phyloP scores from a whole-genome alignment of 2,113 vertebrate genomes.

The Corythoichthys intestinalis region DNA sequence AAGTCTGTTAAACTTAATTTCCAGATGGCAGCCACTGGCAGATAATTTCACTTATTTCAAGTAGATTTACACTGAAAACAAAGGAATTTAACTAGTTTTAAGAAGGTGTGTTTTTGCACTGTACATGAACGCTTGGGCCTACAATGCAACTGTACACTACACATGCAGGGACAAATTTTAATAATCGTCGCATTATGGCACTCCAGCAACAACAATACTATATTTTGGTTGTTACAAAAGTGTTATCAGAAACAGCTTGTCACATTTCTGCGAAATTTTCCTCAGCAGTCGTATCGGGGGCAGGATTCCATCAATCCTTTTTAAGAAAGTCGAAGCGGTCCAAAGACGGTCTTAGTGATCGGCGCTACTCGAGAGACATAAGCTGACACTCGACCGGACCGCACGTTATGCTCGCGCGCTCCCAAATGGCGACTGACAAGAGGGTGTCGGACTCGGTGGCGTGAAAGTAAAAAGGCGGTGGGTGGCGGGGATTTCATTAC shows the following conservation, averaged over 20 bases:
- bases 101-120: too few relatives aligned
- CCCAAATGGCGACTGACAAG: constrained; percentile 1
- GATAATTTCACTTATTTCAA: too few relatives aligned
- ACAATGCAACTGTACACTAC: too few relatives aligned
- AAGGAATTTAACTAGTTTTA: too few relatives aligned
- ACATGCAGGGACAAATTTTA: too few relatives aligned
- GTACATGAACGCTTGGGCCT: too few relatives aligned
- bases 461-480: constrained; percentile 9
- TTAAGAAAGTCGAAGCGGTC: background rate
- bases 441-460: background rate
- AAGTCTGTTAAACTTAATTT: too few relatives aligned
- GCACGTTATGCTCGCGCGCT: background rate
- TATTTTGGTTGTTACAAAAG: background rate
- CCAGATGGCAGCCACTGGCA: too few relatives aligned
- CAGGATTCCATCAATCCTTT: constrained; percentile 1
- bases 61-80: too few relatives aligned
- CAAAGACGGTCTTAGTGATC: background rate
- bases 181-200: too few relatives aligned
- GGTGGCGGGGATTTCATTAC: constrained; percentile 10
- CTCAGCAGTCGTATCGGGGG: background rate
- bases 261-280: background rate
- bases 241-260: background rate
- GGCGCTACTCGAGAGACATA: background rate
- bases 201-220: background rate
- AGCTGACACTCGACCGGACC: background rate